Evolutionary conservation across 1,140 invertebrate genomes (phyloP).

Genomic region (Diuraphis noxia): DNA sequence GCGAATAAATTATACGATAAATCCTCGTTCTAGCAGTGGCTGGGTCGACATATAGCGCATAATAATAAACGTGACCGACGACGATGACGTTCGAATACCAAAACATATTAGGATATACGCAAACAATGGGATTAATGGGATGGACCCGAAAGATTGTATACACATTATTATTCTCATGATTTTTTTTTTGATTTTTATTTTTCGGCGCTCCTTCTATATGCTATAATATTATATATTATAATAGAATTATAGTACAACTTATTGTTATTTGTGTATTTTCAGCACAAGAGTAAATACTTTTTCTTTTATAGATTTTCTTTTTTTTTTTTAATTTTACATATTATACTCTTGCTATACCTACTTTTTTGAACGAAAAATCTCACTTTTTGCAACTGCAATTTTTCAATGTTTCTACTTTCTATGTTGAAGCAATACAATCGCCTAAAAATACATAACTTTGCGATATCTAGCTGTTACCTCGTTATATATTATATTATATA

Average conservation of each 20-base stretch:
- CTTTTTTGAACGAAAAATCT: not conserved
- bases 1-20: not conserved
- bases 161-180: not conserved
- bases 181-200: not conserved
- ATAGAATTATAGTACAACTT: not conserved
- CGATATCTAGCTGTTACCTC: too few relatives aligned
- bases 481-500: too few relatives aligned
- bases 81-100: not conserved
- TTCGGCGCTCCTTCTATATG: not conserved
- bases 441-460: not conserved
- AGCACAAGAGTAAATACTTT: not conserved
- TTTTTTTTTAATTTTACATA: too few relatives aligned
- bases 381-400: not conserved
- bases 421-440: not conserved
- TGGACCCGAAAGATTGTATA: not conserved
- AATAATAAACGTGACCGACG: not conserved
- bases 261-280: not conserved
- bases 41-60: not conserved
- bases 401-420: not conserved
- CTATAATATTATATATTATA: too few relatives aligned
- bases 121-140: constrained; percentile 8
- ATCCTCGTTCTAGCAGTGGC: not conserved
- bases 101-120: not conserved
- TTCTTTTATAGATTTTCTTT: too few relatives aligned
- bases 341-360: too few relatives aligned